Evolutionary conservation across 2,888 invertebrate genomes (phyloP).

Genomic region (Endomychus coccineus): DNA sequence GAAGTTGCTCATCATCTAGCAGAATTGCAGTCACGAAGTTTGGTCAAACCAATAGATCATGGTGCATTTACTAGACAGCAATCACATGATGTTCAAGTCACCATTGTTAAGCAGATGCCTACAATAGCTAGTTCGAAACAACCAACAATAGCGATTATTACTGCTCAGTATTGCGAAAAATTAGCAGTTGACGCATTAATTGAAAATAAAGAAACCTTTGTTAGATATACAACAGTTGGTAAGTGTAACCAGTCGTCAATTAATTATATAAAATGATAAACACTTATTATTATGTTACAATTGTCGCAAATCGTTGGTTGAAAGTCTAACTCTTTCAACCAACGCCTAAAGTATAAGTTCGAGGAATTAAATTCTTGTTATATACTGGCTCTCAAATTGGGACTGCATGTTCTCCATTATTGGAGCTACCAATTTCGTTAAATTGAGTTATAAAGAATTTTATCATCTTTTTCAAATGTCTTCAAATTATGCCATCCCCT

Average conservation of each 20-base stretch:
- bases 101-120: slow-evolving; percentile 91
- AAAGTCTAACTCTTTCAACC: too few species aligned
- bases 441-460: too few species aligned
- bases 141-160: slow-evolving; percentile 96
- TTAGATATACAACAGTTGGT: slow-evolving; percentile 94
- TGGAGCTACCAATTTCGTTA: too few species aligned
- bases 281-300: too few species aligned
- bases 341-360: too few species aligned
- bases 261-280: neutral
- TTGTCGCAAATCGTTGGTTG: too few species aligned
- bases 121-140: slow-evolving; percentile 81
- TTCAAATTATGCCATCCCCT: too few species aligned
- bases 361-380: too few species aligned
- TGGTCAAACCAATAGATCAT: slow-evolving; percentile 79
- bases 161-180: slow-evolving; percentile 95
- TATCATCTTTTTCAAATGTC: too few species aligned
- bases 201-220: slow-evolving; percentile 93
- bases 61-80: slow-evolving; percentile 79
- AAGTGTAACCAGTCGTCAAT: too few species aligned
- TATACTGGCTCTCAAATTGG: too few species aligned
- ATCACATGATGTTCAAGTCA: slow-evolving; percentile 73
- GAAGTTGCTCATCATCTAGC: slow-evolving; percentile 69
- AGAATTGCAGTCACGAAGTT: slow-evolving; percentile 70
- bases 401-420: too few species aligned
- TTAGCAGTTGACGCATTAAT: slow-evolving; percentile 97